Evolutionary conservation across 2,797 vertebrate genomes (phyloP).

Genomic region (Hypotaenidia philippensis): DNA sequence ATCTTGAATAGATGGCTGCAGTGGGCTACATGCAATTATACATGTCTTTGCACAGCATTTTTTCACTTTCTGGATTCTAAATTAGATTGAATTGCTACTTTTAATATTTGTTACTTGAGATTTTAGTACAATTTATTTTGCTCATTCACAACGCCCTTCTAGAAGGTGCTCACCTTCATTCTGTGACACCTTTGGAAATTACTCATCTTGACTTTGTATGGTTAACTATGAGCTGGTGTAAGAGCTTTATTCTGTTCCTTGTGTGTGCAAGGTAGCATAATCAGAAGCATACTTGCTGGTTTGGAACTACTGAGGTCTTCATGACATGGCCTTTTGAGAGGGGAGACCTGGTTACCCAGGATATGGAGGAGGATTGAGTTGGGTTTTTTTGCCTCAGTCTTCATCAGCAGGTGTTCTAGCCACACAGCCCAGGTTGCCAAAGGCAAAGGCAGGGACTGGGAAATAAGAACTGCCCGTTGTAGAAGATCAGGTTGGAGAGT

Average conservation of each 20-base stretch:
- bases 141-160: neutral
- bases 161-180: neutral
- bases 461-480: too few species aligned
- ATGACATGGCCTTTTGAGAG: neutral
- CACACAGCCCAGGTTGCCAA: too few species aligned
- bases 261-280: neutral
- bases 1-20: neutral
- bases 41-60: neutral
- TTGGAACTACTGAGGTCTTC: neutral
- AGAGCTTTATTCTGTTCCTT: neutral
- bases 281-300: fast-evolving
- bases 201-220: neutral
- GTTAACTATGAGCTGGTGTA: neutral
- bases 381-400: too few species aligned
- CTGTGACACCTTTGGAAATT: neutral
- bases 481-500: too few species aligned
- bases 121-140: neutral
- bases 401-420: too few species aligned
- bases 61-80: neutral
- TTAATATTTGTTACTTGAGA: neutral
- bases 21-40: neutral
- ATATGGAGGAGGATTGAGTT: too few species aligned
- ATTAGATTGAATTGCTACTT: neutral
- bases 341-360: too few species aligned
- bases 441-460: too few species aligned